Evolutionary conservation across 2,888 invertebrate genomes (phyloP).

Genomic region (Caenorhabditis panamensis): DNA sequence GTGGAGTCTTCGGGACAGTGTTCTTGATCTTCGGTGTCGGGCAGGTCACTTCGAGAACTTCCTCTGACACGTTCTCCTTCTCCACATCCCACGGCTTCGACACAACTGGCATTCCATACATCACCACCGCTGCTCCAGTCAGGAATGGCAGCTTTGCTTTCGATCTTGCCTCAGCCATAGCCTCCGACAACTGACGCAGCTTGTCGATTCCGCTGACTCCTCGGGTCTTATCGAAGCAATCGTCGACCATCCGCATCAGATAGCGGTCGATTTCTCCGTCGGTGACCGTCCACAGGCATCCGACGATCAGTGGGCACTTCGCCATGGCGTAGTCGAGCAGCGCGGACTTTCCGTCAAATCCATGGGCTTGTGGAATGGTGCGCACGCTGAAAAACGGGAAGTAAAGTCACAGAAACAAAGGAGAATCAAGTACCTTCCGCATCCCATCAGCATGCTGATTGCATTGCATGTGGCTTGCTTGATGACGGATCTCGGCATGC

Average conservation of each 20-base stretch:
- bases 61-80: neutral
- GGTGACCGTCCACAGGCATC: conserved; percentile 79
- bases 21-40: no score
- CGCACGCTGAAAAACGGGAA: conserved; percentile 61
- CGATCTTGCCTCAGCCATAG: conserved; percentile 67
- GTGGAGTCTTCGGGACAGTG: neutral
- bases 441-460: conserved; percentile 77
- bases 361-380: conserved; percentile 73
- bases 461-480: conserved; percentile 74
- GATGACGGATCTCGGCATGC: conserved; percentile 59
- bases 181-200: conserved; percentile 60
- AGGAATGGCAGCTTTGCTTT: conserved; percentile 72
- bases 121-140: conserved; percentile 77
- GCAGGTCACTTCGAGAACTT: no score
- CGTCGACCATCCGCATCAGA: conserved; percentile 72
- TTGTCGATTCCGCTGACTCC: conserved; percentile 29
- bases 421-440: conserved; percentile 77
- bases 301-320: conserved; percentile 76
- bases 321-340: conserved; percentile 75
- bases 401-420: no score
- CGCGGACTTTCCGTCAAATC: conserved; percentile 72
- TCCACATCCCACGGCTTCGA: conserved; percentile 15
- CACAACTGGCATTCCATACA: conserved; percentile 75
- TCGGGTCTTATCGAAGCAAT: conserved; percentile 43
- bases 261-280: conserved; percentile 79